Base-by-base conservation (phyloP, 2,113 vertebrate genomes). In the Prietella phreatophila region DNA sequence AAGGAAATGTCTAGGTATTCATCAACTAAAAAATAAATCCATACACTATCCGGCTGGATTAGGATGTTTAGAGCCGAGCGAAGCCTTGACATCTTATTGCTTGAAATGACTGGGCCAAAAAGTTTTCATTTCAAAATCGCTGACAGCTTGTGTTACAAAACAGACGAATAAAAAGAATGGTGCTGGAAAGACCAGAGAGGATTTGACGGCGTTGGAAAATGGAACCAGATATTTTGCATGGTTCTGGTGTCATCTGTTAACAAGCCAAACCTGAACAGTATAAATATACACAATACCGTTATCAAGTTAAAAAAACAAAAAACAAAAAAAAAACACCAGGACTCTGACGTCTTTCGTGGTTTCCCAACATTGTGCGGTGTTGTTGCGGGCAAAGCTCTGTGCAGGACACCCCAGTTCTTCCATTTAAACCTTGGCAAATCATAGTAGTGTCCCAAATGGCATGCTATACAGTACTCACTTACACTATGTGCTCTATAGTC, bases 11-110 rank as follows among this genome's bases (percentile, higher is more conserved):
- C 47, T 55, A 15, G 7, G 47, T 53, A 78, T 27, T 50, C 1
- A 75, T 75, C 42, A 50, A 78, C 42, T 75, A 75, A 39, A 69
- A 71, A 30, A 56, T n/a, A 75, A 42, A 75, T 78, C 76, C 50
- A 79, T 50, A 79, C 50, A 19, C 47, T 17, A 30, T 2, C 14
- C 50, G 55, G 76, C 42, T 79, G 76, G 71, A 27, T 73, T 39
- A 73, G 69, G 69, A 78, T 30, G 27, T 55, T 79, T 55, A 55
- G 27, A 78, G 9, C 22, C 3, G 4, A 47, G 42, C n/a, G 42
- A 78, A 50, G 11, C 25, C 22, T 50, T 50, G 11, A 78, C 6
- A 42, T 71, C 15, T 19, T 42, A 75, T 14, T 25, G 22, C 1
- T 14, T 78, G 36, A 6, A 47, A 78, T 76, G 20, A 47, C 36